Conservation (phyloP, 2,888 invertebrate genomes). For the Griposia aprilina region DNA sequence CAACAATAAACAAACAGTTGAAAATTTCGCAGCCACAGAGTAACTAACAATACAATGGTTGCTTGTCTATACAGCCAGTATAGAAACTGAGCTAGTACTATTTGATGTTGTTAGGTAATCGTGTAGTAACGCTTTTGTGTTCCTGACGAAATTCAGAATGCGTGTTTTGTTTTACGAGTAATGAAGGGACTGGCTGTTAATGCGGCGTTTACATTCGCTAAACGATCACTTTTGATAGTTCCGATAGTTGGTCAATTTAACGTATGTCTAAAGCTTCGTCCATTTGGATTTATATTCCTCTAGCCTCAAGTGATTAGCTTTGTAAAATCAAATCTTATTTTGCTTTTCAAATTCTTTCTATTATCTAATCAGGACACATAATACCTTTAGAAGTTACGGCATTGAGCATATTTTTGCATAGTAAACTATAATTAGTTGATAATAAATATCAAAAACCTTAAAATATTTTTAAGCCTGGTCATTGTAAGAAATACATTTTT, state of each 20-base stretch:
- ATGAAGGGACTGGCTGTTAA: constrained; percentile 15
- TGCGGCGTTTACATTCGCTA: constrained; percentile 4
- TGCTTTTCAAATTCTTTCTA: no score
- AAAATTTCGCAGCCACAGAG: constrained; percentile 55
- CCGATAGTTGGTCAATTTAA: not conserved
- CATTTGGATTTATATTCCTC: not conserved
- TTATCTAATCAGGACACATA: no score
- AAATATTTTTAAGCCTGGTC: no score
- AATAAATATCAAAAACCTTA: no score
- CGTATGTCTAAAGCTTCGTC: not conserved
- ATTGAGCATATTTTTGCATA: no score
- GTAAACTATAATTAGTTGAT: no score
- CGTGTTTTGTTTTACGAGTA: constrained; percentile 44
- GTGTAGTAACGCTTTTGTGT: constrained; percentile 55
- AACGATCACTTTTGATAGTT: constrained; percentile 20
- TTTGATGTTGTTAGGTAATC: constrained; percentile 44
- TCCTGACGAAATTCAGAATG: constrained; percentile 40
- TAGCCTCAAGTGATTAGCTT: not conserved
- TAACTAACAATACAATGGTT: constrained; percentile 49
- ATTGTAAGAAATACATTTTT: no score
- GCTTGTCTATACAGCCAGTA: constrained; percentile 25
- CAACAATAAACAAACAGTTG: constrained; percentile 63
- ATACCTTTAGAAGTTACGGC: no score
- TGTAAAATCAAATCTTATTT: no score
- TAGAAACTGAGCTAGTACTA: constrained; percentile 51